Conservation (phyloP, 2,113 vertebrate genomes). For the Beaufortia kweichowensis region DNA sequence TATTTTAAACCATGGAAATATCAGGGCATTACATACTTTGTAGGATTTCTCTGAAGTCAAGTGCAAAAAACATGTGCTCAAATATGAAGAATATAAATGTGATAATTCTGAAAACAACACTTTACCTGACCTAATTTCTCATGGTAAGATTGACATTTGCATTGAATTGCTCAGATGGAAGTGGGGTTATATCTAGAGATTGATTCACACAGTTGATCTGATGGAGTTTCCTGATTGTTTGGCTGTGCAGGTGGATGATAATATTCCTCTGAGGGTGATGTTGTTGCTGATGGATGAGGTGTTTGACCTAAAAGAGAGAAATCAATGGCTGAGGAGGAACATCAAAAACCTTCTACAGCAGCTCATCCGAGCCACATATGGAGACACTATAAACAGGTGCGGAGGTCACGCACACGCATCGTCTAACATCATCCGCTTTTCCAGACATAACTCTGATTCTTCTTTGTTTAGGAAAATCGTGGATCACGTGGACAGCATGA, state of each 20-base stretch:
- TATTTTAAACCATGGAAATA: too few relatives aligned
- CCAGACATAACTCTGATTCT: background rate
- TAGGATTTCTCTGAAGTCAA: too few relatives aligned
- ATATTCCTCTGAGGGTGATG: constrained; percentile 96
- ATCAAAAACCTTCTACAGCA: constrained; percentile 98
- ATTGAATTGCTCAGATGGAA: too few relatives aligned
- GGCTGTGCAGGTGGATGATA: constrained; percentile 88
- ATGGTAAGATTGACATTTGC: too few relatives aligned
- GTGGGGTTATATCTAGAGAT: too few relatives aligned
- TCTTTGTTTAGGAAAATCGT: constrained; percentile 90
- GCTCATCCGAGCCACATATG: constrained; percentile 95
- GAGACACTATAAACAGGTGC: constrained; percentile 97
- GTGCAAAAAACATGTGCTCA: too few relatives aligned
- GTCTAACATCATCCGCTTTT: too few relatives aligned
- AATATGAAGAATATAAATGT: too few relatives aligned
- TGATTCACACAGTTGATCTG: too few relatives aligned
- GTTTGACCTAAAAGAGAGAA: constrained; percentile 97
- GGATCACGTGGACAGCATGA: constrained; percentile 97
- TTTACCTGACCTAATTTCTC: too few relatives aligned
- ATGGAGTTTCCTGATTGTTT: background rate
- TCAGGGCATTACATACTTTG: too few relatives aligned
- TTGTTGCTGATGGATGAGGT: constrained; percentile 98
- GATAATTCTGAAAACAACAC: too few relatives aligned
- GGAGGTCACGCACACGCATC: background rate
- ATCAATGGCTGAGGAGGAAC: constrained; percentile 97